Evolutionary conservation across 2,888 invertebrate genomes (phyloP), one percentile per base, ranked within the genome.

Genomic region (Eustalomyia histrio): DNA sequence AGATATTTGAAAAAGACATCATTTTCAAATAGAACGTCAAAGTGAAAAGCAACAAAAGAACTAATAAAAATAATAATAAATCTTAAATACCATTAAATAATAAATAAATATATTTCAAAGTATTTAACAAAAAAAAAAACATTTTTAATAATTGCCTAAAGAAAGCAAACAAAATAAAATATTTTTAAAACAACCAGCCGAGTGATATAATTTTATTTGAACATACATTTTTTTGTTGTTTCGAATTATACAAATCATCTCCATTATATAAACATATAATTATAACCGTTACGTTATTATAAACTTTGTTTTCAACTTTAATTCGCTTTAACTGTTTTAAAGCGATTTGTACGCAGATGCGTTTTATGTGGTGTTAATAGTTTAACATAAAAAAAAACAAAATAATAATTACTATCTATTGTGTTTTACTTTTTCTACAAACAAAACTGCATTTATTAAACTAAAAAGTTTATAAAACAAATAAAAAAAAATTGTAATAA

Each of bases 391-490:
- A 47, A 61, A 0, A 10, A 47, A 61, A 52, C 35, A 53, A 39
- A 60, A 67, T 21, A 68, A 63, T 10, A 24, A 14, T 55, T 55
- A 24, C 3, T 14, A 21, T 14, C 8, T 21, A 21, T 55, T 55
- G 18, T 21, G 29, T 29, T 3, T 29, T 29, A 6, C 7, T 21
- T 55, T 24, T 18, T 14, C 6, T 24, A 29, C 29, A 18, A n/a
- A 55, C 7, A 24, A 57, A 76, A 60, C 72, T 73, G 82, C 79
- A 79, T 76, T 82, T 82, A 79, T 76, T 61, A 29, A 65, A 69
- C 43, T 61, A 57, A 5, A 39, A 21, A 60, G 50, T 33, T 14
- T 33, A n/a, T n/a, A 65, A 29, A 12, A 14, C 14, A 43, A 61
- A 50, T 52, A 7, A 47, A 10, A 50, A 64, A 7, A 47, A 10